phyloP scores from a whole-genome alignment of 23 tunicate genomes.

The Diplosoma virens region DNA sequence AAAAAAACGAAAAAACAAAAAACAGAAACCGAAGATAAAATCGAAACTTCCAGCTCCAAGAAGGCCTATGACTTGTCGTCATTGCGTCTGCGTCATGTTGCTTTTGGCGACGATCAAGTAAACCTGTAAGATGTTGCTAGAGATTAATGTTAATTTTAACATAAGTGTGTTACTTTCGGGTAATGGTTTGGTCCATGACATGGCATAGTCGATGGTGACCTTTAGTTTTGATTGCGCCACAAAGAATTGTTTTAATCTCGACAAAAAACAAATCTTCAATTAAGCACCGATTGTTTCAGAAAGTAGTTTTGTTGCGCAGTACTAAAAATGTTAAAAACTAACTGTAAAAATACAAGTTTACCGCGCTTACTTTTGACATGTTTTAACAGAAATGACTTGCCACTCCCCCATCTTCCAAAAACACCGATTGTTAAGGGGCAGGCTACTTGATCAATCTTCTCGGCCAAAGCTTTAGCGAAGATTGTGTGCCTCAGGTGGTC shows the following conservation, averaged over 20 bases:
- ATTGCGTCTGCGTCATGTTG: neutral
- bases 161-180: no score
- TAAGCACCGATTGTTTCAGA: no score
- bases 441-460: conserved; percentile 59
- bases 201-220: no score
- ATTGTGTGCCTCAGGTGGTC: conserved; percentile 68
- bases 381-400: conserved; percentile 75
- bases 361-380: conserved; percentile 46
- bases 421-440: conserved; percentile 84
- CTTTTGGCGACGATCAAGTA: conserved; percentile 23
- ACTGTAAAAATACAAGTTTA: no score
- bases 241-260: no score
- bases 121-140: conserved; percentile 6
- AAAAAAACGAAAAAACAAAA: neutral
- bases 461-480: conserved; percentile 83
- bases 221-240: no score
- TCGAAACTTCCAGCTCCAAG: neutral
- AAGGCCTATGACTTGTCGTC: no score
- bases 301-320: no score
- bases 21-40: neutral
- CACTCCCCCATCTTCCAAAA: conserved; percentile 92
- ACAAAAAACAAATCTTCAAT: no score
- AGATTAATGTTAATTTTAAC: no score
- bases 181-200: no score
- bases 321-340: no score